Conservation (phyloP, 2,888 invertebrate species). For the Oxyscelio sp. region DNA sequence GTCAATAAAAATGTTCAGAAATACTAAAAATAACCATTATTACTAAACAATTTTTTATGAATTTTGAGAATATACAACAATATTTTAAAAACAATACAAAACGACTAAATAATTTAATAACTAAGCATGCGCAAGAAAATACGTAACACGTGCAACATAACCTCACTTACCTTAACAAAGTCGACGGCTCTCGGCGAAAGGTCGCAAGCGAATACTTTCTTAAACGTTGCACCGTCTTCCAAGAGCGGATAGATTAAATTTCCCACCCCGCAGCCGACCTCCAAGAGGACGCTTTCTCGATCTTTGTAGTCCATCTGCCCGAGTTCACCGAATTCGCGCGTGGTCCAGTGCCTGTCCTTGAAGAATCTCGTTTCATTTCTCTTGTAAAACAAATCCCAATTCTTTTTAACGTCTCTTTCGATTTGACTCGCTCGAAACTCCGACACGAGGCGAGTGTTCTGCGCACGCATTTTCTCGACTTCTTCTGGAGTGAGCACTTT, state of each 20-base stretch:
- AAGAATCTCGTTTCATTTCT: constrained; percentile 97
- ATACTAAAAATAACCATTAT: too few species aligned
- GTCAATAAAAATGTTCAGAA: too few species aligned
- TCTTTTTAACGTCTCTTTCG: constrained; percentile 94
- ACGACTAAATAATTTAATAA: too few species aligned
- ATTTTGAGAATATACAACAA: too few species aligned
- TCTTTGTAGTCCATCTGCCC: constrained; percentile 89
- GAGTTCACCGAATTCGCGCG: constrained; percentile 96
- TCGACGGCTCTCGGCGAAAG: constrained; percentile 97
- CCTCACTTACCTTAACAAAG: constrained; percentile 92
- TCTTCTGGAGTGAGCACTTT: constrained; percentile 91
- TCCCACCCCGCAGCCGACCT: constrained; percentile 98
- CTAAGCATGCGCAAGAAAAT: too few species aligned
- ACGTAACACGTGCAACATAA: constrained; percentile 48
- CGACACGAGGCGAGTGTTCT: constrained; percentile 92
- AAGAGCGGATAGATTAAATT: constrained; percentile 98
- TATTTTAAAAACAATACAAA: too few species aligned
- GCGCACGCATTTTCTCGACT: constrained; percentile 90
- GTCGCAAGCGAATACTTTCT: constrained; percentile 94
- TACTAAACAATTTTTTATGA: too few species aligned
- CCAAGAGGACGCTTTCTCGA: constrained; percentile 90
- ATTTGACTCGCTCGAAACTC: constrained; percentile 93
- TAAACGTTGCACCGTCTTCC: constrained; percentile 92
- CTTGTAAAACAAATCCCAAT: constrained; percentile 99
- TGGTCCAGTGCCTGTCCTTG: constrained; percentile 98